Conservation (phyloP, 2,888 invertebrate genomes). For the Cantharis rufa region DNA sequence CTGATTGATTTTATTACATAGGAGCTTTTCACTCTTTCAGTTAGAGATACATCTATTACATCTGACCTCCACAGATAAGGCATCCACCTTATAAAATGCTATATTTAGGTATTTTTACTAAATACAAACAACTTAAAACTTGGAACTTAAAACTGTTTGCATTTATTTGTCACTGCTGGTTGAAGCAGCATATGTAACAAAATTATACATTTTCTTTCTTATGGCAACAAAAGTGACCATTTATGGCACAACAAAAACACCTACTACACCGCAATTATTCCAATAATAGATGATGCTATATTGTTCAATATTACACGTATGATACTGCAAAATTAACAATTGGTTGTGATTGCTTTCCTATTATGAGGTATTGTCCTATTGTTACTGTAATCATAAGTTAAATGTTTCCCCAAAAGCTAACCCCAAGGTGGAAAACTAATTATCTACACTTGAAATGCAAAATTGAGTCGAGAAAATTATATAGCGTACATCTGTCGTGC, state of each 20-base stretch:
- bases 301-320: background rate
- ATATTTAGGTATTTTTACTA: no score
- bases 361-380: background rate
- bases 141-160: no score
- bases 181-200: background rate
- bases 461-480: background rate
- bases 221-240: background rate
- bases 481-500: background rate
- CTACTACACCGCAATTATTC: background rate
- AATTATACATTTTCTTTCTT: background rate
- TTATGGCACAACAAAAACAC: background rate
- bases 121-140: no score
- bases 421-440: background rate
- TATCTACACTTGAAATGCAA: background rate
- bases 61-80: no score
- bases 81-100: no score
- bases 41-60: no score
- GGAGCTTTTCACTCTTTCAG: no score
- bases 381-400: background rate
- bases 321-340: background rate
- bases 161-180: background rate
- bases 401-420: background rate
- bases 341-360: background rate
- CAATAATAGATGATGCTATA: background rate
- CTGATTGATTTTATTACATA: no score